These are phyloP conservation scores for Buphagus erythrorhynchus DNA, from an alignment of 2,797 vertebrate species.

Conservation along the genomic window DNA sequence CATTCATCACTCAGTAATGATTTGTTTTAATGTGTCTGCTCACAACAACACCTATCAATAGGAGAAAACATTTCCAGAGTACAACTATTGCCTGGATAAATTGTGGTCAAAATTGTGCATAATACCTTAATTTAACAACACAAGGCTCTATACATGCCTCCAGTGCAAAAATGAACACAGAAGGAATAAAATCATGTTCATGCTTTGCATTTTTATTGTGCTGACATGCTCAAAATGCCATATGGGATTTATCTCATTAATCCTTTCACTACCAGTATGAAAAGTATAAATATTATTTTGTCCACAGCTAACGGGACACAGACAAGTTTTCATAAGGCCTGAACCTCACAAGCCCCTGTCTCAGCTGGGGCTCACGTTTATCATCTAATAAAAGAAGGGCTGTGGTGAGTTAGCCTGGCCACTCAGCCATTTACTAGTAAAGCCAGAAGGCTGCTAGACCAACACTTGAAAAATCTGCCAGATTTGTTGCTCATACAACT, in stretches of 20 bases:
- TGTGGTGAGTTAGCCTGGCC: neutral
- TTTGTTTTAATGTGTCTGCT: neutral
- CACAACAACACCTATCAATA: neutral
- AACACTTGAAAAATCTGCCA: neutral
- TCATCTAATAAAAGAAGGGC: neutral
- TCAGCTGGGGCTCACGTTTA: neutral
- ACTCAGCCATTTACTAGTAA: neutral
- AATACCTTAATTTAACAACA: neutral
- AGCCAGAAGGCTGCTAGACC: neutral
- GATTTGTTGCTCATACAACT: neutral
- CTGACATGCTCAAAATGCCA: neutral
- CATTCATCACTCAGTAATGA: conserved; percentile 29
- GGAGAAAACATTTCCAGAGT: neutral
- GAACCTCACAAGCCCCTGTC: neutral
- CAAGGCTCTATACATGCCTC: neutral
- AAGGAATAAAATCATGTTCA: neutral
- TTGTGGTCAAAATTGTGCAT: neutral
- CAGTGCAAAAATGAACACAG: neutral
- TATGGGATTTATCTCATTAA: neutral
- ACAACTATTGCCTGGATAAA: neutral
- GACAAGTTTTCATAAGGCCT: neutral
- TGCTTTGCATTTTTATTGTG: neutral
- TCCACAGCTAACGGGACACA: neutral
- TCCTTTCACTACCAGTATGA: neutral
- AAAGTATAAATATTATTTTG: neutral